Percentiles rank a stretch among this genome's conserved stretches.
Conservation (phyloP, 2,113 vertebrate species). For the Oceanodroma tethys region DNA sequence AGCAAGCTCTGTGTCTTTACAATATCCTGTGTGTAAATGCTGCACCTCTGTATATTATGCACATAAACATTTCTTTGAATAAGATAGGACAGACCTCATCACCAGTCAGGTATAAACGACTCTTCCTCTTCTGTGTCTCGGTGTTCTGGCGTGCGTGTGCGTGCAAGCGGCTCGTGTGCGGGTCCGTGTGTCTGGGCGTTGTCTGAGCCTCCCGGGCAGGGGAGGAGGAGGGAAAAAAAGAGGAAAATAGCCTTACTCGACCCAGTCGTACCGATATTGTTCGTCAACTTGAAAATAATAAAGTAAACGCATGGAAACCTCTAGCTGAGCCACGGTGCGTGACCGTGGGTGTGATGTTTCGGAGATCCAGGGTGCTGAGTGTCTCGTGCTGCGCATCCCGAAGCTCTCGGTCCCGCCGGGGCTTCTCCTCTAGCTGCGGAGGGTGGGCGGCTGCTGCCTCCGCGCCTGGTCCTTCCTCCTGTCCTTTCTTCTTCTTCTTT, state of each 20-base stretch:
- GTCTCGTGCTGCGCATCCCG: neutral
- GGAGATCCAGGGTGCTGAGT: neutral
- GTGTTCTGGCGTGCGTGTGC: neutral
- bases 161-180: neutral
- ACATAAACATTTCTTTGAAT: conserved; percentile 42
- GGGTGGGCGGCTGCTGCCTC: neutral
- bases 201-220: neutral
- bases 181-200: neutral
- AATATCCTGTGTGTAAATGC: conserved; percentile 58
- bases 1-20: conserved; percentile 57
- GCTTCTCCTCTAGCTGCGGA: neutral
- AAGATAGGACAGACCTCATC: conserved; percentile 62
- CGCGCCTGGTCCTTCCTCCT: neutral
- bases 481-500: neutral
- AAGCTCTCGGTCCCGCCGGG: too few species aligned
- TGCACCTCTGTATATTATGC: conserved; percentile 64
- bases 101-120: conserved; percentile 28
- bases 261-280: neutral
- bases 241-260: conserved; percentile 72
- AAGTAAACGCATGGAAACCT: conserved; percentile 28
- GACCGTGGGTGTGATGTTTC: neutral
- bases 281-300: conserved; percentile 51
- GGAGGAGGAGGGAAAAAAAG: neutral
- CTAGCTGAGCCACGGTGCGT: neutral
- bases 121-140: neutral